A percentile compares a stretch with the other conserved stretches of the same genome.
Conservation (phyloP, 1,140 invertebrate species). For the Agrilus planipennis region DNA sequence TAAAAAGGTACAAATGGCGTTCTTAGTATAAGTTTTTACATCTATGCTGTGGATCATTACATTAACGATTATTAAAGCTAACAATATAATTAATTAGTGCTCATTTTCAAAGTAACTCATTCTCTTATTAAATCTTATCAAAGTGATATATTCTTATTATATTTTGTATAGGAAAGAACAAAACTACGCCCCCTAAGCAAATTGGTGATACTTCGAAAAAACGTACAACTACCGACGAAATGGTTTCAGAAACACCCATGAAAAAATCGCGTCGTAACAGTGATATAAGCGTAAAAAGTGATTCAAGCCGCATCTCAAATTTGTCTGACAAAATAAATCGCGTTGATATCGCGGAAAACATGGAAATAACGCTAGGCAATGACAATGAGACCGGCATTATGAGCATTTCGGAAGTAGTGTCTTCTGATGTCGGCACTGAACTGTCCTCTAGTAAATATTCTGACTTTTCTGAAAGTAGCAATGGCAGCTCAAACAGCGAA, state of each 20-base stretch:
- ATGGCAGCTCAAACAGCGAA: too few species aligned
- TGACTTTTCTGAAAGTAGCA: neutral
- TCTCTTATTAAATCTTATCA: neutral
- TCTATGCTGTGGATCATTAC: too few species aligned
- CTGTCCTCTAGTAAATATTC: too few species aligned
- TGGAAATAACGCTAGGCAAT: constrained; percentile 21
- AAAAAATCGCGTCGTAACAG: constrained; percentile 18
- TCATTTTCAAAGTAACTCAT: too few species aligned
- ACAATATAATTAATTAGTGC: too few species aligned
- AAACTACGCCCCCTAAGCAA: constrained; percentile 1
- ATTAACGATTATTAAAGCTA: too few species aligned
- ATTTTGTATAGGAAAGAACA: neutral
- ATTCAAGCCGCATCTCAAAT: constrained; percentile 14
- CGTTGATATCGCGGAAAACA: constrained; percentile 17
- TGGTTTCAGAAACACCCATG: constrained; percentile 3
- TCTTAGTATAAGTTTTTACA: too few species aligned
- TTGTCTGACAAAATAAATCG: constrained; percentile 23
- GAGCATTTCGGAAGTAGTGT: too few species aligned
- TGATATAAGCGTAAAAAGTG: constrained; percentile 19
- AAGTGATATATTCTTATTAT: neutral
- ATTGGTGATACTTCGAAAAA: constrained; percentile 4
- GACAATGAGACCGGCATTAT: too few species aligned
- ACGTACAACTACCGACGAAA: constrained; percentile 8
- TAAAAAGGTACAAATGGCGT: too few species aligned
- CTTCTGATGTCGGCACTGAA: too few species aligned